Evolutionary conservation across 2,797 vertebrate genomes (phyloP).

Genomic region (Dipus sagitta): DNA sequence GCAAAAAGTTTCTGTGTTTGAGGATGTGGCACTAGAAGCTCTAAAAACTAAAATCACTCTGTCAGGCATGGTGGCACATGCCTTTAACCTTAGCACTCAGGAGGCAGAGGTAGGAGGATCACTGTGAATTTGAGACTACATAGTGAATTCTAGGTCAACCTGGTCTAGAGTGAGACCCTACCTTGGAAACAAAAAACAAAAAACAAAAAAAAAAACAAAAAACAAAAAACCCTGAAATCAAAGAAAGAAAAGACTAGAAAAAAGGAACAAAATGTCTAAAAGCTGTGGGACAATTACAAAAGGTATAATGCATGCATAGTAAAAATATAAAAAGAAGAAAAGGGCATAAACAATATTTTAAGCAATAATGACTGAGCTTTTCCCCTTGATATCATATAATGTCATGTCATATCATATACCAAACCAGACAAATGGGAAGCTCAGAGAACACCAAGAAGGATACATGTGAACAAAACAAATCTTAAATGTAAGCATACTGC

Average conservation of each 20-base stretch:
- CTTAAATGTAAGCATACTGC: neutral
- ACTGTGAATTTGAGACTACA: too few species aligned
- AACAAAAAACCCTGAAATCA: neutral
- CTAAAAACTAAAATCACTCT: neutral
- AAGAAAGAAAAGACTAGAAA: neutral
- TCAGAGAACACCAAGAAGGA: neutral
- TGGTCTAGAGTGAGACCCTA: too few species aligned
- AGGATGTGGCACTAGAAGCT: neutral
- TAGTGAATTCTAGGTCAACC: too few species aligned
- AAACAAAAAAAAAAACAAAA: too few species aligned
- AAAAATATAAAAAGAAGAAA: neutral
- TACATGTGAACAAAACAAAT: neutral
- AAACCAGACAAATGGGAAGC: neutral
- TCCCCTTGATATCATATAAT: too few species aligned
- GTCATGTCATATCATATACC: neutral
- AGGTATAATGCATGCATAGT: neutral
- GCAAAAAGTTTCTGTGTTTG: neutral
- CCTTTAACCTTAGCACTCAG: too few species aligned
- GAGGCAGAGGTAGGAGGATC: too few species aligned
- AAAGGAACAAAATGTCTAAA: neutral
- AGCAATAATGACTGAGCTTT: neutral
- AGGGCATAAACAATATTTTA: neutral
- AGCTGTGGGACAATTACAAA: neutral
- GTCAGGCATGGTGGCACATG: too few species aligned
- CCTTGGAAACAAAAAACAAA: too few species aligned